Conservation (phyloP, 2,888 invertebrate species). For the Lasioglossum calceatum region DNA sequence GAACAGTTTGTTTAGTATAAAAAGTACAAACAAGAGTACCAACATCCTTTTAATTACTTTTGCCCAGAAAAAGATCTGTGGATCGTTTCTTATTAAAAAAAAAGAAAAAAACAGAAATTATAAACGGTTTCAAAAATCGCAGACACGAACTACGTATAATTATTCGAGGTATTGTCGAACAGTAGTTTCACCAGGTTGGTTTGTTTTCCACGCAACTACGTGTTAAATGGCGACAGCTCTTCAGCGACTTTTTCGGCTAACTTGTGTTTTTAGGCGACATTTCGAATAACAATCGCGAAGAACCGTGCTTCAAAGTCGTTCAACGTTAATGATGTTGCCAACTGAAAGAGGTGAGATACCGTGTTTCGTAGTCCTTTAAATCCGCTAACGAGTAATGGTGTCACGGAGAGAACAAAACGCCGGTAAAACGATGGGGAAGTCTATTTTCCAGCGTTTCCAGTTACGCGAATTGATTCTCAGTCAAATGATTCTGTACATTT, state of each 20-base stretch:
- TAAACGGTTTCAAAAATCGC: not conserved
- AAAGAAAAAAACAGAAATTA: not conserved
- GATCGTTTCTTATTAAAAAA: not conserved
- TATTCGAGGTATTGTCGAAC: not conserved
- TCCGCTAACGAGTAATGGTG: conserved; percentile 11
- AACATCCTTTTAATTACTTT: not conserved
- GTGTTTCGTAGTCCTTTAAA: conserved; percentile 1
- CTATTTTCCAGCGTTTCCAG: not conserved
- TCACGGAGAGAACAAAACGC: conserved; percentile 7
- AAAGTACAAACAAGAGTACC: not conserved
- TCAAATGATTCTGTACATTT: not conserved
- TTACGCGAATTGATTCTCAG: not conserved
- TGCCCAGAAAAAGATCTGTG: too few relatives aligned
- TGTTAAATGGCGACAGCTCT: not conserved
- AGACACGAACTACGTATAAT: not conserved
- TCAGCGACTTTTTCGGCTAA: not conserved
- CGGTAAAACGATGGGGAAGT: conserved; percentile 16
- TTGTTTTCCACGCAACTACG: not conserved
- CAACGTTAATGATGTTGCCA: conserved; percentile 52
- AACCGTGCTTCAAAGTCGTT: conserved; percentile 23
- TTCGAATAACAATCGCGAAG: conserved; percentile 39
- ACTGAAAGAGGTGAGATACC: conserved; percentile 34
- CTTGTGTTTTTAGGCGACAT: conserved; percentile 15
- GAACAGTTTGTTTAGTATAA: not conserved
- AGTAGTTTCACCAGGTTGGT: not conserved